Conservation (phyloP, 2,888 invertebrate species). For the Hemicrepidius hirtus region DNA sequence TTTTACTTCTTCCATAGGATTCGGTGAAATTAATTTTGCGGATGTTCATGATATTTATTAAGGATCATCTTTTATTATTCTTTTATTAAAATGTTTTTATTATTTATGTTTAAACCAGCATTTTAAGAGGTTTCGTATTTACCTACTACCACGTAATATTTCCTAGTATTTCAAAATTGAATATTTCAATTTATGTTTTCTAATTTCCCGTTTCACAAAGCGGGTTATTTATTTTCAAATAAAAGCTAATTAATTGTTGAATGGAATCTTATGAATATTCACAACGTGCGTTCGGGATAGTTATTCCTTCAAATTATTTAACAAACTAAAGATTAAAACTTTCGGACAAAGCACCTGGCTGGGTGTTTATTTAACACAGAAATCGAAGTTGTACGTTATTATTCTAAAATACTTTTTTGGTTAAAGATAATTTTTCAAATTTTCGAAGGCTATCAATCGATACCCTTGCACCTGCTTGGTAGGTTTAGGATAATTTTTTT, state of each 20-base stretch:
- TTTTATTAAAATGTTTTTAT: constrained; percentile 18
- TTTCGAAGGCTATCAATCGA: constrained; percentile 24
- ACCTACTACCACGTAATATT: too few species aligned
- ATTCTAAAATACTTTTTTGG: constrained; percentile 9
- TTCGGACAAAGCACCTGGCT: background rate
- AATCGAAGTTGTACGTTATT: constrained; percentile 16
- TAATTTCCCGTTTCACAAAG: too few species aligned
- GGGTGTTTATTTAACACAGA: constrained; percentile 12
- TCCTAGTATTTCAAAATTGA: too few species aligned
- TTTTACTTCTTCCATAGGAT: constrained; percentile 31
- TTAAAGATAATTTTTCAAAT: constrained; percentile 20
- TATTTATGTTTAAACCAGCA: background rate
- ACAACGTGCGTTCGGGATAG: constrained; percentile 3
- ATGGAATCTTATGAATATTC: constrained; percentile 14
- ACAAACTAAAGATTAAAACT: background rate
- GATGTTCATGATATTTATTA: constrained; percentile 31
- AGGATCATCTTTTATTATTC: constrained; percentile 13
- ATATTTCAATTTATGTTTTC: too few species aligned
- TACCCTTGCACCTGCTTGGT: constrained; percentile 13
- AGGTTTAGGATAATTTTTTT: constrained; percentile 3
- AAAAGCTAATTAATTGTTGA: background rate
- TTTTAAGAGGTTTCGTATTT: background rate
- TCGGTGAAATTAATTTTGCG: constrained; percentile 38
- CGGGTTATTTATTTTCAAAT: background rate
- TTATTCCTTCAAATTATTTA: background rate